Conservation (phyloP, 1,140 invertebrate species). For the Diploscapter pachys region DNA sequence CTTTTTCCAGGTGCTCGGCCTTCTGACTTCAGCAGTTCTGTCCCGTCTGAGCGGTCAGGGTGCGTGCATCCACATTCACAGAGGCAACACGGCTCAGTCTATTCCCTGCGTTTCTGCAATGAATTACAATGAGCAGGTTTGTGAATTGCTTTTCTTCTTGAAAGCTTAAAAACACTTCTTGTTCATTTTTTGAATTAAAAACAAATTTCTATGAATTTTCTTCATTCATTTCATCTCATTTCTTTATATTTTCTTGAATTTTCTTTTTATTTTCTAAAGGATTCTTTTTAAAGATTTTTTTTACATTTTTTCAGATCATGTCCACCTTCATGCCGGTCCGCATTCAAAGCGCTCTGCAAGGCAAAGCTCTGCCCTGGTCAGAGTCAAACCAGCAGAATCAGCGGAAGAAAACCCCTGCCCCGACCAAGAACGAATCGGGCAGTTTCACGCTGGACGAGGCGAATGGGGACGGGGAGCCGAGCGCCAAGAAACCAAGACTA, state of each 20-base stretch:
- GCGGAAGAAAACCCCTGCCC: too few relatives aligned
- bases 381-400: too few relatives aligned
- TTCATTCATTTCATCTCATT: not conserved
- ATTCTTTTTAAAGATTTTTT: not conserved
- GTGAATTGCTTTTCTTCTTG: not conserved
- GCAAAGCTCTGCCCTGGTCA: too few relatives aligned
- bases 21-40: constrained; percentile 20
- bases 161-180: too few relatives aligned
- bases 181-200: not conserved
- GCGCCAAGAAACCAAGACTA: too few relatives aligned
- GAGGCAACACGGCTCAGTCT: constrained; percentile 18
- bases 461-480: too few relatives aligned
- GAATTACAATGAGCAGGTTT: constrained; percentile 19
- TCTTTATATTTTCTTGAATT: not conserved
- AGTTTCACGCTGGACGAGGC: too few relatives aligned
- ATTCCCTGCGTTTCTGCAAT: constrained; percentile 28
- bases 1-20: constrained; percentile 1
- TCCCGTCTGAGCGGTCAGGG: constrained; percentile 21
- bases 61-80: constrained; percentile 26
- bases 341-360: too few relatives aligned
- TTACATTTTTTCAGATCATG: constrained; percentile 5
- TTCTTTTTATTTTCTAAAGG: not conserved
- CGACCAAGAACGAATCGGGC: too few relatives aligned
- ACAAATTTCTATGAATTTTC: not conserved
- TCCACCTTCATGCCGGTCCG: too few relatives aligned